A percentile compares a stretch with the other conserved stretches of the same genome.
Conservation (phyloP, 2,888 invertebrate species). For the Adela reaumurella region DNA sequence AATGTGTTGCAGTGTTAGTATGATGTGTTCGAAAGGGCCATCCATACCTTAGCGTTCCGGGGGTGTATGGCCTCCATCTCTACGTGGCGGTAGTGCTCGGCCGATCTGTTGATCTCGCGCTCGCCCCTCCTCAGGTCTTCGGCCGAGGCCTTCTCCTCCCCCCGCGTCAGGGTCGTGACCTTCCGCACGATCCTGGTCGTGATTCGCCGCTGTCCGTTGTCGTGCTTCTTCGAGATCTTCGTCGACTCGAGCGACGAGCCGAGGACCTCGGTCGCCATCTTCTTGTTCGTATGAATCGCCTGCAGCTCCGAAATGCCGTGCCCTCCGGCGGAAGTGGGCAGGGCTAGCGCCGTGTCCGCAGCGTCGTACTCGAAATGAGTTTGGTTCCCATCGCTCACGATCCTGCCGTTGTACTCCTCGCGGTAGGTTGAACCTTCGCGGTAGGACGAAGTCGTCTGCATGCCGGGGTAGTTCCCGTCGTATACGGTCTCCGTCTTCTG, state of each 20-base stretch:
- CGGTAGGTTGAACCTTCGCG: constrained; percentile 40
- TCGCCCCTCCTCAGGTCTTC: constrained; percentile 65
- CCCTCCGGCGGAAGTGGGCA: constrained; percentile 41
- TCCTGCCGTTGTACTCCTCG: constrained; percentile 43
- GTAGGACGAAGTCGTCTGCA: constrained; percentile 38
- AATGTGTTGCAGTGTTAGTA: background rate
- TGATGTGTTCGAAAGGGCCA: background rate
- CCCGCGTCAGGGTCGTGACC: constrained; percentile 83
- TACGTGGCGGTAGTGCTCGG: constrained; percentile 56
- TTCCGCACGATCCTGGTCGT: constrained; percentile 84
- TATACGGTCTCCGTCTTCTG: constrained; percentile 48
- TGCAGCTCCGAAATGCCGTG: constrained; percentile 59
- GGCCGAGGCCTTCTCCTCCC: constrained; percentile 73
- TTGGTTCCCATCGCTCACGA: constrained; percentile 47
- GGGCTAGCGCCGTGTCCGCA: constrained; percentile 34
- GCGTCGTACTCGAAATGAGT: constrained; percentile 50
- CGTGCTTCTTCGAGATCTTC: constrained; percentile 75
- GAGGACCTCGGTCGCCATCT: constrained; percentile 78
- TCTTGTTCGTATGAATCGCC: constrained; percentile 78
- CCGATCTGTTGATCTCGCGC: constrained; percentile 54
- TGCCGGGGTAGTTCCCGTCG: constrained; percentile 47
- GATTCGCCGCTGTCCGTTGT: constrained; percentile 75
- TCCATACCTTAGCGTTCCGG: constrained; percentile 73
- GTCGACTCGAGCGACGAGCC: constrained; percentile 82
- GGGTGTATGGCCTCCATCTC: constrained; percentile 58